Conservation (phyloP, 2,113 vertebrate species). For the Boulengerochromis microlepis region DNA sequence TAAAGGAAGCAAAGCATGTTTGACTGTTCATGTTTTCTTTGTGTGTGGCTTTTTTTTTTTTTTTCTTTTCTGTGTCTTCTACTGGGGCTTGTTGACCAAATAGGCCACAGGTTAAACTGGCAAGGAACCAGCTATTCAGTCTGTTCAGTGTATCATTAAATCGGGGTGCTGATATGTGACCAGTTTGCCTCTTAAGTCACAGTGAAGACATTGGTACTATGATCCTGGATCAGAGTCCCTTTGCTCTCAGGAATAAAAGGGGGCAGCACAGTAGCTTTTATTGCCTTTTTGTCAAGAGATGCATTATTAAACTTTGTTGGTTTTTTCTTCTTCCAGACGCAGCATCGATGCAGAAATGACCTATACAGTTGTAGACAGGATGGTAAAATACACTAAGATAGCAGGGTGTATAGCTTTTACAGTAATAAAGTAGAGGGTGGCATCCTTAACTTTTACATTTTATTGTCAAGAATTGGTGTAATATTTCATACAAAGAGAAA, state of each 20-base stretch:
- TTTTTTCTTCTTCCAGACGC: not conserved
- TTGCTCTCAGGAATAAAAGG: slow-evolving; percentile 29
- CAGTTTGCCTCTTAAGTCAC: not conserved
- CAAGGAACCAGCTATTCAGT: slow-evolving; percentile 25
- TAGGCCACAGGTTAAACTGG: not conserved
- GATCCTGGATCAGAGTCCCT: slow-evolving; percentile 7
- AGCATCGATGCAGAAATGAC: not conserved
- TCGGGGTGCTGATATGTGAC: slow-evolving; percentile 21
- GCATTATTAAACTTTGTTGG: not conserved
- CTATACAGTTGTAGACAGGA: not conserved
- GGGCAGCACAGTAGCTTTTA: slow-evolving; percentile 25
- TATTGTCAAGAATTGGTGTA: not conserved
- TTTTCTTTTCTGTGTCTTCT: not conserved
- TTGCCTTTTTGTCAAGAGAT: slow-evolving; percentile 2
- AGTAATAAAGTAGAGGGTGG: not conserved
- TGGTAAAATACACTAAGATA: not conserved
- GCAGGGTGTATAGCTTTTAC: not conserved
- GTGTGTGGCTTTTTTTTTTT: not conserved
- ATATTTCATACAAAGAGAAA: not conserved
- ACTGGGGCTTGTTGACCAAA: slow-evolving; percentile 35
- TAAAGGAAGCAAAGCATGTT: slow-evolving; percentile 11
- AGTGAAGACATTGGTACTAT: not conserved
- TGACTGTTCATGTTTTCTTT: not conserved
- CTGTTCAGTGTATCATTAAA: slow-evolving; percentile 13
- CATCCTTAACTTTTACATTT: not conserved